Conservation (phyloP, 2,797 vertebrate genomes). For the Danio kyathit region DNA sequence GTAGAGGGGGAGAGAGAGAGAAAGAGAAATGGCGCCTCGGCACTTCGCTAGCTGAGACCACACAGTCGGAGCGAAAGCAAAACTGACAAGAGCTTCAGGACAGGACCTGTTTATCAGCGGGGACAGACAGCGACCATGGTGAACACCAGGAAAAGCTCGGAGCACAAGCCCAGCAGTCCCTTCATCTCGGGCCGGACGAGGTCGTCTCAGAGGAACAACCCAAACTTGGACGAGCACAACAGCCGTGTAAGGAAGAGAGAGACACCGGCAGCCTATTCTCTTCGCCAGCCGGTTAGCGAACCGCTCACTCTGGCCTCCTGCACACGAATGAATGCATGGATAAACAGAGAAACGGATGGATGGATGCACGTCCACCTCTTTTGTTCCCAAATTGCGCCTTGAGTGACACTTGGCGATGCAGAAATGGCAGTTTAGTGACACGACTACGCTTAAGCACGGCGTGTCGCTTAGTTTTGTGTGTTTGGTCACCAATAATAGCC, state of each 20-base stretch:
- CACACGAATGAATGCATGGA: slow-evolving; percentile 47
- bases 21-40: slow-evolving; percentile 85
- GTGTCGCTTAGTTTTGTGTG: slow-evolving; percentile 27
- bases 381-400: slow-evolving; percentile 59
- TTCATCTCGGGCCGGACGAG: slow-evolving; percentile 85
- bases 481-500: slow-evolving; percentile 18
- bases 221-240: slow-evolving; percentile 77
- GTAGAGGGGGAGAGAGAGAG: slow-evolving; percentile 66
- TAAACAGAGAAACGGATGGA: slow-evolving; percentile 63
- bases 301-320: slow-evolving; percentile 19
- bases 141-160: slow-evolving; percentile 91
- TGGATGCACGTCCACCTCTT: slow-evolving; percentile 66
- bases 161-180: slow-evolving; percentile 68
- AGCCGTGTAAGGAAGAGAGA: slow-evolving; percentile 70
- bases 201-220: slow-evolving; percentile 79
- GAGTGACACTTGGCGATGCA: slow-evolving; percentile 45
- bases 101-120: slow-evolving; percentile 53
- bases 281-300: slow-evolving; percentile 70
- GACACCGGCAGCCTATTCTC: slow-evolving; percentile 44
- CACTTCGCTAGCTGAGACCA: slow-evolving; percentile 78
- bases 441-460: slow-evolving; percentile 19
- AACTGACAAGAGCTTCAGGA: slow-evolving; percentile 69
- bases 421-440: slow-evolving; percentile 40
- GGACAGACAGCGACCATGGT: slow-evolving; percentile 83
- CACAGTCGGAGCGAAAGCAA: slow-evolving; percentile 74